These are phyloP conservation scores for Vireo altiloquus DNA, from an alignment of 2,113 vertebrate genomes.

Conservation along the genomic window DNA sequence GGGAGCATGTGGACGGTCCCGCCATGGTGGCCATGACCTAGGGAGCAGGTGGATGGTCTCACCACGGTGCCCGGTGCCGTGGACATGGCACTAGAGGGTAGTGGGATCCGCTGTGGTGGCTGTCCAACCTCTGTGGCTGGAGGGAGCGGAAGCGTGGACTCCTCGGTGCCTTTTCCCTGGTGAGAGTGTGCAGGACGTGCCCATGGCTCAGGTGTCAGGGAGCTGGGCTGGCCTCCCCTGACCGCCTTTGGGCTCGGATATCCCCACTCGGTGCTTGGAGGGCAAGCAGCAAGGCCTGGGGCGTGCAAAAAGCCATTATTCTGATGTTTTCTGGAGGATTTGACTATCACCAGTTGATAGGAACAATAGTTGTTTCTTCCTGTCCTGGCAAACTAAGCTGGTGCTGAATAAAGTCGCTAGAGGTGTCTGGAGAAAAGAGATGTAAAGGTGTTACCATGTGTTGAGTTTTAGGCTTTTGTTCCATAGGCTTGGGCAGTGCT, in stretches of 20 bases:
- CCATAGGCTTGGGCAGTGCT: neutral
- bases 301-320: neutral
- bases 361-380: neutral
- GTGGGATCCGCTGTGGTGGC: neutral
- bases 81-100: neutral
- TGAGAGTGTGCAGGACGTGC: rapidly evolving
- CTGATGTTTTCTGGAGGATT: neutral
- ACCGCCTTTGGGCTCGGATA: neutral
- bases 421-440: neutral
- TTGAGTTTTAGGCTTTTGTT: neutral
- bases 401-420: neutral
- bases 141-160: rapidly evolving
- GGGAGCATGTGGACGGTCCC: neutral
- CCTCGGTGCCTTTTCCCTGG: rapidly evolving
- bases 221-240: neutral
- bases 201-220: rapidly evolving
- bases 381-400: neutral
- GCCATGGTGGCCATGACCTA: neutral
- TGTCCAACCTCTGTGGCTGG: neutral
- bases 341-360: neutral
- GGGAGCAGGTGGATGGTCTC: neutral
- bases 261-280: rapidly evolving
- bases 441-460: neutral
- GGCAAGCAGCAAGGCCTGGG: neutral
- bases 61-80: rapidly evolving